Conservation (phyloP, 2,888 invertebrate genomes). For the Leptinotarsa tumamoca region DNA sequence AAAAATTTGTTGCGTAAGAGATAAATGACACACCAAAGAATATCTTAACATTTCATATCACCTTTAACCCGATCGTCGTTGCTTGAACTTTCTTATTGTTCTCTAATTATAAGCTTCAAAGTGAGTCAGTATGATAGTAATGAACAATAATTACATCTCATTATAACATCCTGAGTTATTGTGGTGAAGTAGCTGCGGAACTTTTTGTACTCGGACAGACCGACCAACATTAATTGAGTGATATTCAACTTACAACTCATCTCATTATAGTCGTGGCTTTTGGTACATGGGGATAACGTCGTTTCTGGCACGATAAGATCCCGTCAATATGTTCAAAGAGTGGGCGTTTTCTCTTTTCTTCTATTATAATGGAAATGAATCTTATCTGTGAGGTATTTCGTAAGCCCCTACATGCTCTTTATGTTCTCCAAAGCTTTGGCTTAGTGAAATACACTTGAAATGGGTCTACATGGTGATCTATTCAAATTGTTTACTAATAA, state of each 20-base stretch:
- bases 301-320: neutral
- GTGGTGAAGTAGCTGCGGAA: neutral
- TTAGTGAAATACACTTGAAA: neutral
- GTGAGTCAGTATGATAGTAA: constrained; percentile 9
- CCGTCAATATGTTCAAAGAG: neutral
- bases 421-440: neutral
- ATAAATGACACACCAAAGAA: constrained; percentile 9
- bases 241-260: constrained; percentile 7
- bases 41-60: neutral
- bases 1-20: constrained; percentile 2
- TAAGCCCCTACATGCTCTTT: neutral
- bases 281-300: neutral
- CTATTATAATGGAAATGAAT: constrained; percentile 1
- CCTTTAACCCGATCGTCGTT: constrained; percentile 17
- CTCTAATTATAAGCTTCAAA: constrained; percentile 5
- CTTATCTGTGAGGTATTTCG: neutral
- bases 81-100: constrained; percentile 14
- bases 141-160: constrained; percentile 10
- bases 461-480: neutral
- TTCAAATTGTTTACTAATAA: too few species aligned
- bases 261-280: neutral
- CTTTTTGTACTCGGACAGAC: neutral
- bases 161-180: constrained; percentile 11
- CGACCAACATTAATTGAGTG: constrained; percentile 9
- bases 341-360: constrained; percentile 5